A percentile compares a stretch with the other conserved stretches of the same genome.
Evolutionary conservation across 2,797 vertebrate species (phyloP).

Genomic region (Orientallactaga sibirica): DNA sequence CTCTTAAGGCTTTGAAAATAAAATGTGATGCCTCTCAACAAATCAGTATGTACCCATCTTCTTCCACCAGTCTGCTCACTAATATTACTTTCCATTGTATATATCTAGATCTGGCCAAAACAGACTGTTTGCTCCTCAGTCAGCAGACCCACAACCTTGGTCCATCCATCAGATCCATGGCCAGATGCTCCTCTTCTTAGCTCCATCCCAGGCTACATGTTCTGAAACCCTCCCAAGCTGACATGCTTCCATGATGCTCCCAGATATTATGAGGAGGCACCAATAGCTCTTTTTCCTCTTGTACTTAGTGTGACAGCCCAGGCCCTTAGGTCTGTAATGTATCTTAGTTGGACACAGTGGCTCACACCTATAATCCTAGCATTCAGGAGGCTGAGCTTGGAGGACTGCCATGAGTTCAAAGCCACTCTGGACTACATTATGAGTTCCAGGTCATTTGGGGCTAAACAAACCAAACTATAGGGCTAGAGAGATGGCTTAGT

Average conservation of each 20-base stretch:
- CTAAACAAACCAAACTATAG: too few species aligned
- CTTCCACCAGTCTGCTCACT: not conserved
- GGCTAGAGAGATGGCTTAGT: too few species aligned
- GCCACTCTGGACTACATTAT: too few species aligned
- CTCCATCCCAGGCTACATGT: not conserved
- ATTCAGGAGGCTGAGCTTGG: too few species aligned
- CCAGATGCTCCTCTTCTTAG: not conserved
- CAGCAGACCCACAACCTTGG: not conserved
- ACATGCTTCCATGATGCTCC: fast-evolving
- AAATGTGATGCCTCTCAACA: not conserved
- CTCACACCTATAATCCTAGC: too few species aligned
- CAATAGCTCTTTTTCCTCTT: not conserved
- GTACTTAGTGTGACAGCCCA: not conserved
- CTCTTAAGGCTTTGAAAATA: not conserved
- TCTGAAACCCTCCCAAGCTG: not conserved
- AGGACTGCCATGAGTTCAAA: too few species aligned
- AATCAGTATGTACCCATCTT: not conserved
- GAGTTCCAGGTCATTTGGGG: too few species aligned
- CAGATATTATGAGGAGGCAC: not conserved
- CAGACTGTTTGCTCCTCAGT: not conserved
- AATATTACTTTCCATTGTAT: fast-evolving
- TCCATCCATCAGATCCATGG: fast-evolving
- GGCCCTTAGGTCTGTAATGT: not conserved
- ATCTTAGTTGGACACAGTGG: too few species aligned
- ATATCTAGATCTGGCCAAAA: too few species aligned